Base-by-base conservation (phyloP, 2,888 invertebrate genomes). In the Leucophora obtusa region DNA sequence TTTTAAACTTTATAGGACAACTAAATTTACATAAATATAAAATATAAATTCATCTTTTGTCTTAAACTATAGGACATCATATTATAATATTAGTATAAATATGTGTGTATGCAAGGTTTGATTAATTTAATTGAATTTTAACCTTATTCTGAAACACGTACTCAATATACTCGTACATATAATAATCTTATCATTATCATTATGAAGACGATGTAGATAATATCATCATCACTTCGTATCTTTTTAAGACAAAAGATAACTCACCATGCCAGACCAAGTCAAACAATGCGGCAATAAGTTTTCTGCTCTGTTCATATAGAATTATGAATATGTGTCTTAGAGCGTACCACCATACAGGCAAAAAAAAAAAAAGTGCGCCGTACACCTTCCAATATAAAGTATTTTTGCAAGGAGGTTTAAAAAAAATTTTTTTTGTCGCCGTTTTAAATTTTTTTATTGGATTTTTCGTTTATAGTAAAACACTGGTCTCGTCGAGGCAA, bases 51-150 rank as follows among this genome's bases (percentile, higher is more conserved):
- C 15, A 38, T 11, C 38, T 38, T 38, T 38, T 38, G 11, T 38
- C 6, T 38, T 38, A 38, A 11, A 38, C 38, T 38, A 38, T 38
- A 38, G 38, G 38, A 38, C 38, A 38, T 38, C 38, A 38, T 11
- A 11, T 11, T 11, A 11, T 38, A 38, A 28, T 4, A 28, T 28
- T 6, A 11, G n/a, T 21, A 43, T 33, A 24, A 9, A 38, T 63
- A n/a, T 17, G n/a, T 33, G 50, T 65, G 38, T 47, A 50, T 38
- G 2, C 38, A 38, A 65, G 58, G 10, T 68, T 76, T 54, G 54
- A 69, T 76, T 69, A 73, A 47, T 72, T 69, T 73, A 81, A 81
- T 81, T 81, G 76, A 76, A 81, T 76, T 81, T 73, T 73, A 69
- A 69, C 76, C 76, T 72, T 68, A 59, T 59, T 53, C 53, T 56